phyloP scores from a whole-genome alignment of 1,140 invertebrate species.

The Heliconius melpomene region DNA sequence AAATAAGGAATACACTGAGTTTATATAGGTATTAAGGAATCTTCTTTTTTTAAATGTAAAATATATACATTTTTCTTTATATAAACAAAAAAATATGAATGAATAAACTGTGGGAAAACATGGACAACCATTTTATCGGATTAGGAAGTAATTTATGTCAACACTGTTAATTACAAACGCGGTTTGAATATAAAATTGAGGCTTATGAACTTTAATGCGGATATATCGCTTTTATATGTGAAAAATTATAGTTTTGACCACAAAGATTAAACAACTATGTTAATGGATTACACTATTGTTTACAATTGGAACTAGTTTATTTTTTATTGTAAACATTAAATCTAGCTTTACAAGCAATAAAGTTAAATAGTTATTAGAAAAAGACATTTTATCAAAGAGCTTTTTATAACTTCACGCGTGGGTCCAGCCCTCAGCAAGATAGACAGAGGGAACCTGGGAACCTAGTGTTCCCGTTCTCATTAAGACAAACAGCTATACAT shows the following conservation, averaged over 20 bases:
- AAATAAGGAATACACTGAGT: background rate
- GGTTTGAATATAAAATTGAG: constrained; percentile 45
- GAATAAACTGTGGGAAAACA: background rate
- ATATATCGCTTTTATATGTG: constrained; percentile 33
- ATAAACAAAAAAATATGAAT: background rate
- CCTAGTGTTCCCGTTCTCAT: too few relatives aligned
- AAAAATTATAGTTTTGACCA: background rate
- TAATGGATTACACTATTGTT: constrained; percentile 19
- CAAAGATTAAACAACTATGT: constrained; percentile 8
- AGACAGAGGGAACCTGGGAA: too few relatives aligned
- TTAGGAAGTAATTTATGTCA: constrained; percentile 67
- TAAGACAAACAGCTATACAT: too few relatives aligned
- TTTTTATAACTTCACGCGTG: too few relatives aligned
- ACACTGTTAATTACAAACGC: constrained; percentile 52
- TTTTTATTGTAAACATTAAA: background rate
- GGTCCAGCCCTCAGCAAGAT: too few relatives aligned
- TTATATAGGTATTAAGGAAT: background rate
- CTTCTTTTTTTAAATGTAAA: background rate
- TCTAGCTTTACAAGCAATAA: too few relatives aligned
- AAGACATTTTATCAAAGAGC: too few relatives aligned
- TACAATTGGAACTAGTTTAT: constrained; percentile 2
- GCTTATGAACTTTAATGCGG: constrained; percentile 45
- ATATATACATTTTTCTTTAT: background rate
- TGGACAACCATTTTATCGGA: constrained; percentile 53
- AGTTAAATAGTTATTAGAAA: too few relatives aligned